phyloP scores from a whole-genome alignment of 2,797 vertebrate genomes.

The Sebastes alutus region DNA sequence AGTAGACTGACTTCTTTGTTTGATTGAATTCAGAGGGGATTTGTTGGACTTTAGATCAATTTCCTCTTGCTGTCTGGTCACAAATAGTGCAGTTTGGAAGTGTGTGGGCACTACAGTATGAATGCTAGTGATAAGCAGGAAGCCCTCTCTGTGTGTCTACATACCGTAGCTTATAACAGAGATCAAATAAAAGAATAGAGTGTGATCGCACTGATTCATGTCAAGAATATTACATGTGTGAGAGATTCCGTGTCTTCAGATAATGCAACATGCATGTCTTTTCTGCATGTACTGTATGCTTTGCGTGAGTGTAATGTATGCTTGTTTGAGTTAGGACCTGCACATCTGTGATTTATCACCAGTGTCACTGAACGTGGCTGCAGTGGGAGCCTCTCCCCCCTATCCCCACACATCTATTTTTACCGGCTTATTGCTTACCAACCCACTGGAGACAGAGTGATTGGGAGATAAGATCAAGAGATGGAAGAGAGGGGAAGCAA shows the following conservation, averaged over 20 bases:
- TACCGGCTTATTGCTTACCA: constrained; percentile 68
- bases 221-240: not conserved
- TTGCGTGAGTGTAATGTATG: constrained; percentile 2
- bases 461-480: constrained; percentile 56
- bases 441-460: constrained; percentile 50
- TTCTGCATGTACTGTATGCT: not conserved
- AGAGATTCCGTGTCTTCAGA: not conserved
- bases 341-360: constrained; percentile 78
- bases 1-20: constrained; percentile 1
- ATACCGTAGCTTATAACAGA: not conserved
- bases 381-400: constrained; percentile 57
- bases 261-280: not conserved
- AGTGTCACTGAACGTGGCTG: constrained; percentile 71
- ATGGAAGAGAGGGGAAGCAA: constrained; percentile 4
- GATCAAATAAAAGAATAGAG: not conserved
- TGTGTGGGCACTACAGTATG: not conserved
- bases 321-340: constrained; percentile 39
- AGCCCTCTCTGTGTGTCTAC: not conserved
- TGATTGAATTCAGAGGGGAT: constrained; percentile 27
- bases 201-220: constrained; percentile 1
- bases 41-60: constrained; percentile 27
- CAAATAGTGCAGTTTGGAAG: not conserved
- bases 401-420: constrained; percentile 71
- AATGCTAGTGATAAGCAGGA: not conserved
- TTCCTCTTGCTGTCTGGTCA: constrained; percentile 8